These are phyloP conservation scores for Teleiodes luculella DNA, from an alignment of 2,888 invertebrate genomes.

Conservation along the genomic window DNA sequence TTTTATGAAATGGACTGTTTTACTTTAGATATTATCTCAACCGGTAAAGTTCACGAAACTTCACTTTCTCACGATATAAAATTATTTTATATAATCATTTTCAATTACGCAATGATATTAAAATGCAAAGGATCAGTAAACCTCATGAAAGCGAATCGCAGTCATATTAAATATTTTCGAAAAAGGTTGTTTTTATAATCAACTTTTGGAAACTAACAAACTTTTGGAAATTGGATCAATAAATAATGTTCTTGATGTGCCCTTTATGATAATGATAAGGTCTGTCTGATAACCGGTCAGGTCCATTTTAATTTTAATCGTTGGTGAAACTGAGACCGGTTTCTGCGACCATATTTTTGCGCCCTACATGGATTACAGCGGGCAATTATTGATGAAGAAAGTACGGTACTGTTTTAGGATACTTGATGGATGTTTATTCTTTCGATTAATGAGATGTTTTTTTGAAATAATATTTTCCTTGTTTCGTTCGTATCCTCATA, in stretches of 20 bases:
- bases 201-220: no score
- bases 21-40: background rate
- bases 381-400: constrained; percentile 13
- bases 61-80: background rate
- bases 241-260: background rate
- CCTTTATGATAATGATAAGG: background rate
- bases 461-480: no score
- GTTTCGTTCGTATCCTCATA: no score
- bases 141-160: no score
- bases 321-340: constrained; percentile 34
- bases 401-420: constrained; percentile 6
- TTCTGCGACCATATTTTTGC: constrained; percentile 23
- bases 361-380: constrained; percentile 26
- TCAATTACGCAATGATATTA: background rate
- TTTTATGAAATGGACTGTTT: background rate
- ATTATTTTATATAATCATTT: background rate
- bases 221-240: background rate
- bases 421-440: background rate
- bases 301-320: constrained; percentile 46
- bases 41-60: background rate
- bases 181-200: no score
- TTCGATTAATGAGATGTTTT: no score
- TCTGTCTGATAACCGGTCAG: constrained; percentile 30
- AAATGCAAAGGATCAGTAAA: background rate
- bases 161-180: no score